phyloP scores from a whole-genome alignment of 1,140 invertebrate genomes.

The Sycophaga agraensis region DNA sequence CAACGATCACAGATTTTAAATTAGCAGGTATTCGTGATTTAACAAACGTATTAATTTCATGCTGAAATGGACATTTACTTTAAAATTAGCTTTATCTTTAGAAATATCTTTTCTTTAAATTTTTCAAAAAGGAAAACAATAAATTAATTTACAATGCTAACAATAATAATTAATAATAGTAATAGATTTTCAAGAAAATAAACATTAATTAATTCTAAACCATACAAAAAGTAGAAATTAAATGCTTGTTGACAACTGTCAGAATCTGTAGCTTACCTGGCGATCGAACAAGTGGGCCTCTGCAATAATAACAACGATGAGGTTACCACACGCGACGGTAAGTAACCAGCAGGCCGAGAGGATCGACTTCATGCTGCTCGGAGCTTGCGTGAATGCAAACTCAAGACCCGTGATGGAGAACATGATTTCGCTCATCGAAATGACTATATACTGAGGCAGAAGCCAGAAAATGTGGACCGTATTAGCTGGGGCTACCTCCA shows the following conservation, averaged over 20 bases:
- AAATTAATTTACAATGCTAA: no score
- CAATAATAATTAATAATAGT: no score
- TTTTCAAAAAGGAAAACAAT: no score
- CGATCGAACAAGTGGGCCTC: conserved; percentile 65
- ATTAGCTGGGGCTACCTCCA: conserved; percentile 66
- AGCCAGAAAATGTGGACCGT: conserved; percentile 80
- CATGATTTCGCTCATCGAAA: conserved; percentile 83
- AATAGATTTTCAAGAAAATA: no score
- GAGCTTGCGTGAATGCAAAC: conserved; percentile 90
- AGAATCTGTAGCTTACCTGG: conserved; percentile 57
- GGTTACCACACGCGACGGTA: conserved; percentile 87
- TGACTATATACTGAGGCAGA: conserved; percentile 83
- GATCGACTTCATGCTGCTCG: conserved; percentile 89
- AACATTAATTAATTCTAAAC: no score
- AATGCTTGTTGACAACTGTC: neutral
- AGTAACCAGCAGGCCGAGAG: conserved; percentile 87
- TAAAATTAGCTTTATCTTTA: no score
- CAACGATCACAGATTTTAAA: no score
- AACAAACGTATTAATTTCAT: no score
- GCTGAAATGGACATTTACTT: no score
- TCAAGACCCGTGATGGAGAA: conserved; percentile 90
- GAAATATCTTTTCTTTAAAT: no score
- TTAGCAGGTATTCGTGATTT: no score
- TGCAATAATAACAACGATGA: conserved; percentile 86
- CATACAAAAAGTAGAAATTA: no score